Evolutionary conservation across 2,797 vertebrate species (phyloP), one percentile per base, ranked within the genome.

Genomic region (Enteromius treurensis): DNA sequence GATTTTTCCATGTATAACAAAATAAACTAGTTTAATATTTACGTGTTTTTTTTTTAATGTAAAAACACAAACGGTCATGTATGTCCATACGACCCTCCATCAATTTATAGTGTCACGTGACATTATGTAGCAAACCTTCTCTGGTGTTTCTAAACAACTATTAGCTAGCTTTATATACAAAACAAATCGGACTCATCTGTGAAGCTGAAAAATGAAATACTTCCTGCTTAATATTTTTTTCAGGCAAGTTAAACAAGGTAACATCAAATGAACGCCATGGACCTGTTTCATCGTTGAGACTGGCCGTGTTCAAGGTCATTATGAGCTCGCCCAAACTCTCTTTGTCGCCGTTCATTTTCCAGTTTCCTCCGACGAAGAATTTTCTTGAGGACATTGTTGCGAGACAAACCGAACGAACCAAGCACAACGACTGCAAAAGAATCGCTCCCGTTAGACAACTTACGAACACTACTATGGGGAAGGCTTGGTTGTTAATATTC

Each of bases 261-360:
- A 26, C 0, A 29, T 37, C 13, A 73, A 32, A 55, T 21, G 17
- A 47, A 70, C 29, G 15, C 42, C 29, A 29, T 49, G 15, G 21
- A 97, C 96, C 96, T 74, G 95, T 95, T 81, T 96, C 92, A 4
- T 94, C 92, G 29, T 95, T 91, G 90, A 97, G 87, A 88, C 93
- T 94, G 86, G 94, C 96, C 26, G 90, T 88, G 86, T 97, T 97
- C 85, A 98, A 91, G 7, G 90, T 94, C 32, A 80, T 86, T 84
- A 97, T 95, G 75, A 97, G 95, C 21, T 95, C 95, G 51, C 90
- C 94, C 40, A 97, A 90, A 69, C 89, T 94, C 85, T 95, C 94
- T 94, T 94, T 97, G 80, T 91, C 93, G 6, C 97, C 97, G 75
- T 97, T 97, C 97, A 97, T 96, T 91, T 97, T 98, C 96, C 97